These are phyloP conservation scores for Theristicus caerulescens DNA, from an alignment of 2,113 vertebrate genomes.

Conservation along the genomic window DNA sequence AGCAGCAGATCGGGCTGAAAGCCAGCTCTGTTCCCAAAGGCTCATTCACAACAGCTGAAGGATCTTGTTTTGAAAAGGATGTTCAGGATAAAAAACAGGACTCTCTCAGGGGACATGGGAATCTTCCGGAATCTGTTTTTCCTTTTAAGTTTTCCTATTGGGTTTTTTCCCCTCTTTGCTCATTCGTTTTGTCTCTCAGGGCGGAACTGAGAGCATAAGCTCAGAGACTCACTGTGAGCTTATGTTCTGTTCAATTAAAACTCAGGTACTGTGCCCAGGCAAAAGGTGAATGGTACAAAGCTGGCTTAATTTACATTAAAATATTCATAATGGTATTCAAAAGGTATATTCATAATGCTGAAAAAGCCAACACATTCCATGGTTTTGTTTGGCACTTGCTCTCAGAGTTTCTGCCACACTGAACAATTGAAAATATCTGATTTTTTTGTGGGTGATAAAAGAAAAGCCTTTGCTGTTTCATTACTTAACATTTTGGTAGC, in stretches of 20 bases:
- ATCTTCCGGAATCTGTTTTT: conserved; percentile 17
- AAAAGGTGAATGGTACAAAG: conserved; percentile 12
- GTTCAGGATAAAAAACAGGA: neutral
- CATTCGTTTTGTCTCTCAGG: neutral
- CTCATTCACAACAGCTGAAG: neutral
- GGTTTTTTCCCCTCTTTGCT: neutral
- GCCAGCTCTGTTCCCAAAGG: conserved; percentile 5
- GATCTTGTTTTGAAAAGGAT: conserved; percentile 35
- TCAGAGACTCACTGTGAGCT: neutral
- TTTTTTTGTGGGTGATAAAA: neutral
- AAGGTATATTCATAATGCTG: neutral
- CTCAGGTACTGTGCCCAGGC: neutral
- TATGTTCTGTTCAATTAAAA: neutral
- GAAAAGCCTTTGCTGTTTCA: conserved; percentile 15
- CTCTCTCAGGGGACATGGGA: neutral
- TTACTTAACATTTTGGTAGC: conserved; percentile 3
- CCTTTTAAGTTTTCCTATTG: neutral
- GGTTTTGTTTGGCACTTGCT: conserved; percentile 38
- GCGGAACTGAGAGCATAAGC: neutral
- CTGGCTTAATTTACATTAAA: neutral
- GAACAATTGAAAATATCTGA: conserved; percentile 1
- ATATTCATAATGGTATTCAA: neutral
- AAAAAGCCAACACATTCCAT: conserved; percentile 10
- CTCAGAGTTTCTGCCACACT: conserved; percentile 25
- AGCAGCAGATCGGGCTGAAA: neutral